Conservation (phyloP, 2,888 invertebrate species). For the Agonum fuliginosum region DNA sequence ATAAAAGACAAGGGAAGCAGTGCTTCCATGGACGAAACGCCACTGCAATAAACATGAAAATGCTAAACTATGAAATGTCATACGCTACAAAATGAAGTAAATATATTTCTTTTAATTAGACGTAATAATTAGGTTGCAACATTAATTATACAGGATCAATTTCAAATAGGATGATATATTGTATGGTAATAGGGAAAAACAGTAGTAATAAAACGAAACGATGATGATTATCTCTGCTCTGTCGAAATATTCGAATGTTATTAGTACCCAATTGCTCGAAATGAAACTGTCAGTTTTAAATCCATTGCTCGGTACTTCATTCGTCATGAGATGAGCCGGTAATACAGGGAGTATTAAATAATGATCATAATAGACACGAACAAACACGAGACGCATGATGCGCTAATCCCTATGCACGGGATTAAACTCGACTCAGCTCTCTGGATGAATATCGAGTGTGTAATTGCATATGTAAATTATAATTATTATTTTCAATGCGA, state of each 20-base stretch:
- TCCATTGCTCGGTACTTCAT: constrained; percentile 18
- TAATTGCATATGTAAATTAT: constrained; percentile 40
- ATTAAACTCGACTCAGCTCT: not conserved
- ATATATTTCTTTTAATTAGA: no score
- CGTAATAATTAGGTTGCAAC: no score
- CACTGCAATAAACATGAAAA: no score
- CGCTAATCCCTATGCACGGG: constrained; percentile 1
- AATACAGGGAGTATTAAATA: constrained; percentile 20
- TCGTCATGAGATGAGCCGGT: constrained; percentile 4
- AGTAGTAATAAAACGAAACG: not conserved
- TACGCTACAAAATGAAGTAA: no score
- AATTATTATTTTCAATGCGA: constrained; percentile 21
- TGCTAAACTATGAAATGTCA: no score
- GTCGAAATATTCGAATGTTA: not conserved
- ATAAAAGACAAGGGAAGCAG: no score
- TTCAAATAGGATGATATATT: no score
- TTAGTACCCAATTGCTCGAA: constrained; percentile 1
- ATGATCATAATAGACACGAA: constrained; percentile 36
- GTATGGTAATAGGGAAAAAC: no score
- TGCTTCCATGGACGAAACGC: no score
- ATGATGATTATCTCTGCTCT: not conserved
- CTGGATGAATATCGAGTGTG: constrained; percentile 4
- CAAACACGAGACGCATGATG: constrained; percentile 21
- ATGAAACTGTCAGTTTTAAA: constrained; percentile 36
- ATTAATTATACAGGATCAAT: no score